Conservation (phyloP, 2,888 invertebrate species). For the Dione vanillae region DNA sequence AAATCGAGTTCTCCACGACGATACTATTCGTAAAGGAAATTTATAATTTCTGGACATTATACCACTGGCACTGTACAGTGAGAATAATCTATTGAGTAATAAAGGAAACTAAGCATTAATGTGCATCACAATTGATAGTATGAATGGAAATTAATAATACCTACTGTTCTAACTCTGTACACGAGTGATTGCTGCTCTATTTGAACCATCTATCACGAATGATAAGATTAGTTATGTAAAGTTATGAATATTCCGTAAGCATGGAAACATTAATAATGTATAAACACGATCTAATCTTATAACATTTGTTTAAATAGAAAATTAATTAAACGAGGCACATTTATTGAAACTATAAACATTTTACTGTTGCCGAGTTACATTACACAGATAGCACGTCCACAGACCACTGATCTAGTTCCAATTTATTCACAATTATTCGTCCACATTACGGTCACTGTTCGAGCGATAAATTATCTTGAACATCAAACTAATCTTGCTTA, state of each 20-base stretch:
- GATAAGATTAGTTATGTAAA: slow-evolving; percentile 43
- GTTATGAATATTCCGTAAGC: slow-evolving; percentile 25
- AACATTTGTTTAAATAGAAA: slow-evolving; percentile 33
- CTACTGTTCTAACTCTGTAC: slow-evolving; percentile 30
- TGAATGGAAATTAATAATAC: slow-evolving; percentile 37
- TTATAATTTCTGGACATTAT: slow-evolving; percentile 19
- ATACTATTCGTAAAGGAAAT: slow-evolving; percentile 30
- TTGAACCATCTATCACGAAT: slow-evolving; percentile 38
- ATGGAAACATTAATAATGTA: slow-evolving; percentile 4
- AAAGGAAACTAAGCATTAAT: slow-evolving; percentile 1
- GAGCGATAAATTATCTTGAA: slow-evolving; percentile 32
- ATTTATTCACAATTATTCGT: slow-evolving; percentile 34
- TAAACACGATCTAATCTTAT: slow-evolving; percentile 24
- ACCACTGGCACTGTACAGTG: no score
- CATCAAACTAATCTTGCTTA: slow-evolving; percentile 40
- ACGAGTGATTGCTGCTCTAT: slow-evolving; percentile 38
- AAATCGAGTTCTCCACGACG: slow-evolving; percentile 23
- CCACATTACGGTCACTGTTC: slow-evolving; percentile 31
- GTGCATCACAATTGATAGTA: slow-evolving; percentile 20
- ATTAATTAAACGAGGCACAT: slow-evolving; percentile 17
- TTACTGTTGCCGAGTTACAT: slow-evolving; percentile 23
- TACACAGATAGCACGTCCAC: slow-evolving; percentile 33
- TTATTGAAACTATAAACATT: slow-evolving; percentile 23
- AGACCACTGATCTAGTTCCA: slow-evolving; percentile 26
- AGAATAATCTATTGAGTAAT: slow-evolving; percentile 13